These are phyloP conservation scores for Pteria penguin DNA, from an alignment of 2,888 invertebrate species.

Conservation along the genomic window DNA sequence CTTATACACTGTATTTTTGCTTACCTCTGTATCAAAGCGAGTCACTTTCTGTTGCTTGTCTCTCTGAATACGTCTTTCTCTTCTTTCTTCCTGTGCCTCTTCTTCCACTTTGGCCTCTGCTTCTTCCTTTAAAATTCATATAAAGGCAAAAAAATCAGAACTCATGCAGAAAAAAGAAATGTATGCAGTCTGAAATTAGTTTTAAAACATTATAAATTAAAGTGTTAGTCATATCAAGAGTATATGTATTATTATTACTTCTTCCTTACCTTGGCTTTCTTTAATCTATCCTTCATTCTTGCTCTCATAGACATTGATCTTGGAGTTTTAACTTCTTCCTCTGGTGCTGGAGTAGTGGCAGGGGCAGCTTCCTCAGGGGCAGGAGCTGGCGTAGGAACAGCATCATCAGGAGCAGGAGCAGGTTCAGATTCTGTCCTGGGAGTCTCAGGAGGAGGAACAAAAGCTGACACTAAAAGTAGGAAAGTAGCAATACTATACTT, in stretches of 20 bases:
- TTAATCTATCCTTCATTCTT: slow-evolving; percentile 62
- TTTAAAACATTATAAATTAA: no score
- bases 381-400: background rate
- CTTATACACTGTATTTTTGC: no score
- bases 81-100: slow-evolving; percentile 62
- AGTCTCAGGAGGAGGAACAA: slow-evolving; percentile 29
- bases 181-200: no score
- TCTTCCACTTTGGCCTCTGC: slow-evolving; percentile 67
- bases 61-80: slow-evolving; percentile 56
- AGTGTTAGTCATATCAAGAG: no score
- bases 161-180: no score
- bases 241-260: no score
- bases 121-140: slow-evolving; percentile 68
- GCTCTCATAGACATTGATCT: slow-evolving; percentile 59
- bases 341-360: slow-evolving; percentile 14
- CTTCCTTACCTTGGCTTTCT: slow-evolving; percentile 70
- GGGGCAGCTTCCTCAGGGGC: background rate
- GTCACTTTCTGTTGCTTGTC: slow-evolving; percentile 56
- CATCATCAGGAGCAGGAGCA: background rate
- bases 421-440: slow-evolving; percentile 1
- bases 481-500: no score
- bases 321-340: slow-evolving; percentile 43
- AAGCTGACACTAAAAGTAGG: slow-evolving; percentile 31
- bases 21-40: slow-evolving; percentile 57
- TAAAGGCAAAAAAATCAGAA: background rate